Evolutionary conservation across 1,140 invertebrate species (phyloP), one percentile per base, ranked within the genome.

Genomic region (Lutraria rhynchaena): DNA sequence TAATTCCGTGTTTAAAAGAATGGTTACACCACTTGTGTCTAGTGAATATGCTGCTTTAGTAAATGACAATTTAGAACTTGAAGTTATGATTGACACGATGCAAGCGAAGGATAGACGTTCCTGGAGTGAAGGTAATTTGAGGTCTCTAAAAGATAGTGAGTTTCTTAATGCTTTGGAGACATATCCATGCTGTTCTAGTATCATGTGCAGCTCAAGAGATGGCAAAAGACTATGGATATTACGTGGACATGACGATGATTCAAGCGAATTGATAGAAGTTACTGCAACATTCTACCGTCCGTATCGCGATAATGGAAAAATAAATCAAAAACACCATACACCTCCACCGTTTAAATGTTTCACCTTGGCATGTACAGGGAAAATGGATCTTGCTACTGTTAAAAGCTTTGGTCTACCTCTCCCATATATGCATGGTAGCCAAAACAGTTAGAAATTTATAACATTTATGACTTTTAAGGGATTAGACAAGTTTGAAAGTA

Each of bases 211-310:
- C 27, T 31, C 51, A 22, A 33, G 51, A 35, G 69, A 71, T 5
- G 69, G 49, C 15, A 71, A 35, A 37, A 53, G 44, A 22, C 24
- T 71, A 53, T 71, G 69, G 69, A 53, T 71, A 33, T 41, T 71
- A 29, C 49, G 51, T 35, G 69, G 69, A 17, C 31, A 57, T 57
- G 69, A 71, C n/a, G 29, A 71, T 33, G 35, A 71, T 33, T 53
- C 69, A 4, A 57, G 69, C 22, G 51, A 57, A 29, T 11, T 37
- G 33, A 4, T 57, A 9, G 69, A 71, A 37, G 51, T 71, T 7
- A 11, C 29, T 13, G 58, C 31, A 35, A 55, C 24, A 9, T 22
- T 55, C 37, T 49, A 49, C n/a, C 51, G 33, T n/a, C 19, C 5
- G 3, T 29, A 17, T 17, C 29, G 31, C 9, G 29, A 27, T 15